Percentiles rank a stretch among this genome's conserved stretches.
Evolutionary conservation across 2,888 invertebrate species (phyloP).

Genomic region (Calameuta pallipes): DNA sequence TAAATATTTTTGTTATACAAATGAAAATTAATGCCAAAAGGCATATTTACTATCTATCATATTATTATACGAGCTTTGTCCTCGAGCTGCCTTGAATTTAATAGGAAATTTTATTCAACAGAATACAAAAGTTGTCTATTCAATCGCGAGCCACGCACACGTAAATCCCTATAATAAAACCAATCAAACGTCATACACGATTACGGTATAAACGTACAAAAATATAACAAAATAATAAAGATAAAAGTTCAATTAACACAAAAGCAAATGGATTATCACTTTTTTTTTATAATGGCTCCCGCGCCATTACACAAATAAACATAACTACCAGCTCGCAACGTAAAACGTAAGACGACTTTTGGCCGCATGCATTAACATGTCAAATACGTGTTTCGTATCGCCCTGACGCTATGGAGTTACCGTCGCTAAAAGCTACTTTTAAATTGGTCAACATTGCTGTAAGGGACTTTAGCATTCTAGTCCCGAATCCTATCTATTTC

Average conservation of each 20-base stretch:
- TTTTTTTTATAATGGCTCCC: background rate
- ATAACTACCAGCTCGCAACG: background rate
- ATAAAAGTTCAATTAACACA: constrained; percentile 10
- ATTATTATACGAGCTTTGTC: background rate
- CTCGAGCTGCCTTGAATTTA: background rate
- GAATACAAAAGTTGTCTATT: background rate
- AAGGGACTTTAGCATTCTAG: background rate
- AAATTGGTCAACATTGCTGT: constrained; percentile 38
- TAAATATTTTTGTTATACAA: background rate
- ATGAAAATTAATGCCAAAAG: background rate
- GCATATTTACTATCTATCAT: background rate
- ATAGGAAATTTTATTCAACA: background rate
- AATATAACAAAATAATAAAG: constrained; percentile 56
- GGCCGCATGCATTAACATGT: background rate
- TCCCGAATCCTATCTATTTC: background rate
- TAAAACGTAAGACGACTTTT: background rate
- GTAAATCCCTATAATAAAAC: constrained; percentile 11
- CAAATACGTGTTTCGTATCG: constrained; percentile 1
- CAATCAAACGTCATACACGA: constrained; percentile 37
- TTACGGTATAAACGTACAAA: constrained; percentile 58
- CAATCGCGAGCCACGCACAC: background rate
- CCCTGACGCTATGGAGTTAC: background rate
- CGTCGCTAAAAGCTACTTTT: constrained; percentile 29
- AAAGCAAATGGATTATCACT: background rate
- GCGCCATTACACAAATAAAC: background rate